A percentile compares a stretch with the other conserved stretches of the same genome.
These are phyloP conservation scores for Pongo pygmaeus DNA, from an alignment of 2,113 vertebrate species.

Conservation along the genomic window DNA sequence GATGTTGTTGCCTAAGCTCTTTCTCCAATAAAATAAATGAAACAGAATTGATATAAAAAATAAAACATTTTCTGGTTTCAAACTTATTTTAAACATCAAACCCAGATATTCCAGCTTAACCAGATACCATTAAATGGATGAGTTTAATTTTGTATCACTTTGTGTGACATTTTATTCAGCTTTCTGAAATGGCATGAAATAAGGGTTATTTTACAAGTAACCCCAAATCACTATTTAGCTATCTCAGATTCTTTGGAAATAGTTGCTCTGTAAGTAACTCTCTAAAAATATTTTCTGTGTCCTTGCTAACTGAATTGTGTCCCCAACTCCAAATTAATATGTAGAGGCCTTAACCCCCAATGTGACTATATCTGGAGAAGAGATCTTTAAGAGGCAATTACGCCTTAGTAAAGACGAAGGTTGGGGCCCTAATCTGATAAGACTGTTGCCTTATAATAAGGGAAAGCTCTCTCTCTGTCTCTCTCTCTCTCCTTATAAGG, in stretches of 20 bases:
- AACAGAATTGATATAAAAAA: constrained; percentile 50
- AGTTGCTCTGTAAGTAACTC: constrained; percentile 1
- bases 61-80: constrained; percentile 42
- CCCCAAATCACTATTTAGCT: not conserved
- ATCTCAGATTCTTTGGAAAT: constrained; percentile 2
- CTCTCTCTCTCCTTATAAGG: not conserved
- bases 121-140: constrained; percentile 44
- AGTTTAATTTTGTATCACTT: constrained; percentile 28
- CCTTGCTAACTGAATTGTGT: not conserved
- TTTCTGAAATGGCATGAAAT: constrained; percentile 25
- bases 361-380: not conserved
- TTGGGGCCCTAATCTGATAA: not conserved
- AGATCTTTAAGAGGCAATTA: not conserved
- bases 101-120: constrained; percentile 56
- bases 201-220: not conserved
- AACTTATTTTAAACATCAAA: constrained; percentile 60
- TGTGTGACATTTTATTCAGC: not conserved
- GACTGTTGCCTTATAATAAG: not conserved
- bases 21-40: constrained; percentile 22
- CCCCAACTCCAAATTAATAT: not conserved
- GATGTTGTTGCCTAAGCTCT: constrained; percentile 46
- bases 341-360: not conserved
- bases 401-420: not conserved
- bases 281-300: not conserved
- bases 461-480: not conserved